Base-by-base conservation (phyloP, 2,888 invertebrate species). In the Pollenia griseotomentosa region DNA sequence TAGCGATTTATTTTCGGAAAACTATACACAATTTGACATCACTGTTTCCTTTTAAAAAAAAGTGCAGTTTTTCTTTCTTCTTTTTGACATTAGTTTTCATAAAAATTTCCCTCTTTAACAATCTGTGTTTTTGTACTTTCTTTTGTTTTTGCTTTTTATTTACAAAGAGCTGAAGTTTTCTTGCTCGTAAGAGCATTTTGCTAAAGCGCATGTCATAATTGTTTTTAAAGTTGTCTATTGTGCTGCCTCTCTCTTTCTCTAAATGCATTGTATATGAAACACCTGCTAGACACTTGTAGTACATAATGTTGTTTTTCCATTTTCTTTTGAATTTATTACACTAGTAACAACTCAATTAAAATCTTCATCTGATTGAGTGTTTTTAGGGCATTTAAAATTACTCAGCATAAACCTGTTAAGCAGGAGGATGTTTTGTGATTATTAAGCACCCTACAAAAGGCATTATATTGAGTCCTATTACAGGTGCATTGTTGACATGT, bases 161-260 rank as follows among this genome's bases (percentile, higher is more conserved):
- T 23, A 74, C 53, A 75, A 42, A 44, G n/a, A 63, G 51, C 9
- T 40, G 53, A 2, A 33, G 59, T 33, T 10, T 48, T 33, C 16
- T 53, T 75, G 23, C 23, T 23, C 23, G 51, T 70, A 63, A 74
- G 63, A 75, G 44, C 57, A 65, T 48, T 70, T 65, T 19, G 8
- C 5, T 40, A 65, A 11, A 33, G 86, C 86, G 86, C 86, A 86
- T 80, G 86, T 59, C 40, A 16, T n/a, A 14, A 33, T 33, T 8
- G 2, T 23, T 57, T 19, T 40, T 59, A 42, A 2, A 12, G 11
- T 61, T 71, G 61, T 19, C 5, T n/a, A 23, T 19, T 14, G 2
- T 1, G 33, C 7, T 23, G 9, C 33, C 12, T n/a, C 23, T 42
- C 19, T 59, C 68, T n/a, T 3, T 48, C 5, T 2, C 14, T 51